Percentiles rank a stretch among this genome's conserved stretches.
Evolutionary conservation across 2,797 vertebrate genomes (phyloP).

Genomic region (Sylvilagus floridanus): DNA sequence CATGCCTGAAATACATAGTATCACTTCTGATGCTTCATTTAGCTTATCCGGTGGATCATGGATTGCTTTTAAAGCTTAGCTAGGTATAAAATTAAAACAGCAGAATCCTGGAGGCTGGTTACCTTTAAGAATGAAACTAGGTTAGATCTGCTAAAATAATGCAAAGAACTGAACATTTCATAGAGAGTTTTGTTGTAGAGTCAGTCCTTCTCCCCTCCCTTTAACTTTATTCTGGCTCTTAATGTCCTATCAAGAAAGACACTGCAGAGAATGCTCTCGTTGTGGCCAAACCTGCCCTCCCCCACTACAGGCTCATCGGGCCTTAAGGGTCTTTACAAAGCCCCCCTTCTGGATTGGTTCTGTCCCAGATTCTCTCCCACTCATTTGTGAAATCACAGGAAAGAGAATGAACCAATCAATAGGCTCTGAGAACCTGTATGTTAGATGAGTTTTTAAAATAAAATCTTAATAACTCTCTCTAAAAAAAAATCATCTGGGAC

Average conservation of each 20-base stretch:
- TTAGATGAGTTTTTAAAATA: constrained; percentile 15
- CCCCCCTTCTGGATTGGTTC: background rate
- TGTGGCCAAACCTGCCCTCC: background rate
- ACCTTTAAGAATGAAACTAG: background rate
- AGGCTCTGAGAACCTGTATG: background rate
- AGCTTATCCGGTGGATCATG: too few species aligned
- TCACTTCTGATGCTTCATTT: background rate
- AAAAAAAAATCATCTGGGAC: too few species aligned
- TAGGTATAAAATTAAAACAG: background rate
- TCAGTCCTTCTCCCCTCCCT: background rate
- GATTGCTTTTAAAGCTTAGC: background rate
- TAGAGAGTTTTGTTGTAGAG: background rate
- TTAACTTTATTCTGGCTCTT: background rate
- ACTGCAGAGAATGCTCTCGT: background rate
- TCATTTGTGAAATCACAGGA: constrained; percentile 21
- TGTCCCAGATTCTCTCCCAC: background rate
- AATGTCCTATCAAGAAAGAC: background rate
- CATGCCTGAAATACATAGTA: too few species aligned
- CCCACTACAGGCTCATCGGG: accelerated
- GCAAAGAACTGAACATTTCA: background rate
- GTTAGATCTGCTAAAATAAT: background rate
- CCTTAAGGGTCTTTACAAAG: background rate
- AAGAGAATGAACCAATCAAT: background rate
- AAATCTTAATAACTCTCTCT: background rate
- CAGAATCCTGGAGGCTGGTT: background rate